phyloP scores from a whole-genome alignment of 2,888 invertebrate genomes.

The Diachrysia chrysitis region DNA sequence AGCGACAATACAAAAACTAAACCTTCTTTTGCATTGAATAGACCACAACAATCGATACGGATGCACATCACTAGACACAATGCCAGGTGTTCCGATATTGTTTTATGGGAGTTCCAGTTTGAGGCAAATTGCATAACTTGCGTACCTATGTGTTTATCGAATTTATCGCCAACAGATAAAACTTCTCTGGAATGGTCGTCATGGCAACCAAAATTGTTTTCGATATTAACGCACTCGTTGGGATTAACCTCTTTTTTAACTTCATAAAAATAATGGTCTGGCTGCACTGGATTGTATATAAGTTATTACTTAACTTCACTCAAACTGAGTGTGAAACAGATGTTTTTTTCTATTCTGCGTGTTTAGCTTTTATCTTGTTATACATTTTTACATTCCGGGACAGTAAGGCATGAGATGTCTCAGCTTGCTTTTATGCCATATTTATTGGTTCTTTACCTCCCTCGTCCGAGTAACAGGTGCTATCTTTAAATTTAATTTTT shows the following conservation, averaged over 20 bases:
- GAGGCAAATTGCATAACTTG: constrained; percentile 58
- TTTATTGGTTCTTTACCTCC: too few species aligned
- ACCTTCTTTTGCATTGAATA: constrained; percentile 7
- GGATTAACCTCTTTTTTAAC: background rate
- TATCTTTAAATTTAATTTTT: background rate
- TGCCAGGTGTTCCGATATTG: constrained; percentile 66
- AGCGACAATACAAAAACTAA: background rate
- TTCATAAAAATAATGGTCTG: background rate
- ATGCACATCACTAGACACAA: constrained; percentile 45
- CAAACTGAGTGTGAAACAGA: too few species aligned
- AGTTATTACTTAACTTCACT: too few species aligned
- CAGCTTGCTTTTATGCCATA: too few species aligned
- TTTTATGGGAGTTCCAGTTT: constrained; percentile 65
- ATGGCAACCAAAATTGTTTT: constrained; percentile 22
- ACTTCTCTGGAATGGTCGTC: constrained; percentile 20
- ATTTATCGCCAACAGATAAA: constrained; percentile 29
- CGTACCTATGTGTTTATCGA: constrained; percentile 52
- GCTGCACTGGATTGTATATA: too few species aligned
- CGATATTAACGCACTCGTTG: constrained; percentile 29
- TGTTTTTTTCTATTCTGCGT: too few species aligned
- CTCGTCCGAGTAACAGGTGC: background rate
- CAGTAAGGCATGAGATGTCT: too few species aligned
- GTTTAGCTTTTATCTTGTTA: too few species aligned
- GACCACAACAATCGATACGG: constrained; percentile 16
- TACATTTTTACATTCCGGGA: too few species aligned